Evolutionary conservation across 2,888 invertebrate species (phyloP), one percentile per base, ranked within the genome.

Genomic region (Hirtodrosophila confusa): DNA sequence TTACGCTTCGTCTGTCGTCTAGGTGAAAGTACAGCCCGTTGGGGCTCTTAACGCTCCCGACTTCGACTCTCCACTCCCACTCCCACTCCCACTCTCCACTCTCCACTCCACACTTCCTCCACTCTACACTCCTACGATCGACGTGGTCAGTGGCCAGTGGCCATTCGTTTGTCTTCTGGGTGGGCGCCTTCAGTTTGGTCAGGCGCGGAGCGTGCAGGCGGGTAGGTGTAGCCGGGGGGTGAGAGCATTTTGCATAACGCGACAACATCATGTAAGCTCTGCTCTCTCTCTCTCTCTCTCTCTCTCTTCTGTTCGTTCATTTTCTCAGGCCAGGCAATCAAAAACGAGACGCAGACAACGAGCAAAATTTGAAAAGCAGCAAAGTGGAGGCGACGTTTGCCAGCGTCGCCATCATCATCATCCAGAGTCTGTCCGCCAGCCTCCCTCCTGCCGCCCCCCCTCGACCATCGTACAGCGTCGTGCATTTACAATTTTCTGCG

Each of bases 401-500:
- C 63, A 50, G 24, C 78, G 60, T 80, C 82, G 70, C 60, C 85
- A 57, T 27, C 27, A 27, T 27, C 27, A 27, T 45, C 76, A 61
- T 62, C 72, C 72, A 60, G 54, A 65, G 48, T 63, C 67, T 65
- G 60, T 56, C 43, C 72, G 36, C 24, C 63, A 11, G 10, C 56
- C 55, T 39, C 58, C 31, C 4, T 4, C 4, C 31, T 31, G 3
- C 6, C 27, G 1, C 17, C 17, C 17, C 2, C 17, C 17, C 1
- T 17, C 1, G 17, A 1, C 9, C 31, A 31, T 0, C 7, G 54
- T 67, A 57, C 75, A 69, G 58, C 66, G 68, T 82, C 82, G 88
- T 82, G 82, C 78, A 87, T 82, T 87, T 78, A 87, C 82, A 82
- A 82, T 82, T 87, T 82, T 82, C 82, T 87, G 88, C 82, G 82